Percentiles rank a stretch among this genome's conserved stretches.
These are phyloP conservation scores for Halichondria panicea DNA, from an alignment of 37 sponge, comb jelly and placozoan genomes.

Conservation along the genomic window DNA sequence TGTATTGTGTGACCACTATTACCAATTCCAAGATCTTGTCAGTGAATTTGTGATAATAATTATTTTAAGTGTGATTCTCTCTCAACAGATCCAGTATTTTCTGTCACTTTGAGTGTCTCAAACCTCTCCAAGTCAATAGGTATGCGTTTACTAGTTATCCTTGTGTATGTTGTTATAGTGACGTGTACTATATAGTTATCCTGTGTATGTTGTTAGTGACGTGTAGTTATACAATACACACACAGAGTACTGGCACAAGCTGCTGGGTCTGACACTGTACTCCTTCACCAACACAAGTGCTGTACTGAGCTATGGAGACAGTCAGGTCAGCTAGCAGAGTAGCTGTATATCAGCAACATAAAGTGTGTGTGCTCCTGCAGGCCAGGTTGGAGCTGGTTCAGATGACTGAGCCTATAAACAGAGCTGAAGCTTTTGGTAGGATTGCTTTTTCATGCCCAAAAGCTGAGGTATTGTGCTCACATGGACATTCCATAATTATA, in stretches of 20 bases:
- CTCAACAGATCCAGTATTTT: slow-evolving; percentile 52
- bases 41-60: too few species aligned
- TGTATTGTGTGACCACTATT: too few species aligned
- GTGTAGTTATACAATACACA: not conserved
- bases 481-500: not conserved
- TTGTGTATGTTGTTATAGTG: too few species aligned
- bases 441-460: slow-evolving; percentile 81
- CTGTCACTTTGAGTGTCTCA: slow-evolving; percentile 50
- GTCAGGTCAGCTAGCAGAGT: slow-evolving; percentile 38
- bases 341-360: not conserved
- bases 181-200: not conserved
- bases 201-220: not conserved
- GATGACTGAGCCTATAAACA: slow-evolving; percentile 45
- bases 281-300: slow-evolving; percentile 3
- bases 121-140: slow-evolving; percentile 40
- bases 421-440: slow-evolving; percentile 79
- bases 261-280: slow-evolving; percentile 57
- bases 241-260: slow-evolving; percentile 52
- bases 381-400: slow-evolving; percentile 46
- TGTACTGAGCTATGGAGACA: slow-evolving; percentile 44
- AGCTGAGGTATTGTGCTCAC: slow-evolving; percentile 29
- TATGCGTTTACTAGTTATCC: not conserved
- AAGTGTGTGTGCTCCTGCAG: slow-evolving; percentile 10
- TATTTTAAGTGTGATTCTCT: too few species aligned
- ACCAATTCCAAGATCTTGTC: too few species aligned